Conservation (phyloP, 2,797 vertebrate species). For the Takifugu rubripes region DNA sequence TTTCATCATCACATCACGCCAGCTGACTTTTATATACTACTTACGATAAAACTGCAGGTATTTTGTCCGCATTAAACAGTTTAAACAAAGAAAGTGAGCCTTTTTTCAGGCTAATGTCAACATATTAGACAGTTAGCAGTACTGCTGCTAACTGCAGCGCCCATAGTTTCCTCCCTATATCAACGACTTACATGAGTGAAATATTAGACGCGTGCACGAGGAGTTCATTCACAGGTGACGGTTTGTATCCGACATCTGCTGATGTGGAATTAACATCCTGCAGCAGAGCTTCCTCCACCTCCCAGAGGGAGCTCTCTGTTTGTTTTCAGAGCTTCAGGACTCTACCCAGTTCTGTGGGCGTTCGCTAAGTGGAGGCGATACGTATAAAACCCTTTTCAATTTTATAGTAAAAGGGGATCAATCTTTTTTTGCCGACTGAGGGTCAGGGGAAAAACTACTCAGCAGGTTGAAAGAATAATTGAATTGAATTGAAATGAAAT, state of each 20-base stretch:
- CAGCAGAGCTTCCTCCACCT: slow-evolving; percentile 19
- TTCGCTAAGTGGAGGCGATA: too few relatives aligned
- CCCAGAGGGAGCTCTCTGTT: slow-evolving; percentile 34
- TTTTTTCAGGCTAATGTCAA: too few relatives aligned
- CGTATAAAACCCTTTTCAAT: slow-evolving; percentile 25
- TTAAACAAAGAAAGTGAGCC: too few relatives aligned
- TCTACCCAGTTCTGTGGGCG: slow-evolving; percentile 16
- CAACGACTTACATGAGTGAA: not conserved
- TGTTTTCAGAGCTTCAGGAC: slow-evolving; percentile 12
- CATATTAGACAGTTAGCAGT: too few relatives aligned
- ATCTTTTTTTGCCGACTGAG: slow-evolving; percentile 36
- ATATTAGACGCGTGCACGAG: not conserved
- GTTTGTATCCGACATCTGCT: slow-evolving; percentile 16
- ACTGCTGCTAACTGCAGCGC: too few relatives aligned
- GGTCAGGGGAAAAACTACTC: slow-evolving; percentile 58
- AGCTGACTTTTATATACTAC: too few relatives aligned
- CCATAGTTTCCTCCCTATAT: too few relatives aligned
- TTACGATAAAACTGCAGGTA: too few relatives aligned
- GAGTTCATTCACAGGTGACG: slow-evolving; percentile 21
- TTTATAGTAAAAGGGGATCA: slow-evolving; percentile 11
- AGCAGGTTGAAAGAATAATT: slow-evolving; percentile 15
- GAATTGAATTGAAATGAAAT: slow-evolving; percentile 61
- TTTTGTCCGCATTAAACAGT: too few relatives aligned
- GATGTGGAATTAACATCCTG: slow-evolving; percentile 24
- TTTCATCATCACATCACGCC: too few relatives aligned